Evolutionary conservation across 2,888 invertebrate genomes (phyloP), one percentile per base, ranked within the genome.

Genomic region (Metacarcinus magister): DNA sequence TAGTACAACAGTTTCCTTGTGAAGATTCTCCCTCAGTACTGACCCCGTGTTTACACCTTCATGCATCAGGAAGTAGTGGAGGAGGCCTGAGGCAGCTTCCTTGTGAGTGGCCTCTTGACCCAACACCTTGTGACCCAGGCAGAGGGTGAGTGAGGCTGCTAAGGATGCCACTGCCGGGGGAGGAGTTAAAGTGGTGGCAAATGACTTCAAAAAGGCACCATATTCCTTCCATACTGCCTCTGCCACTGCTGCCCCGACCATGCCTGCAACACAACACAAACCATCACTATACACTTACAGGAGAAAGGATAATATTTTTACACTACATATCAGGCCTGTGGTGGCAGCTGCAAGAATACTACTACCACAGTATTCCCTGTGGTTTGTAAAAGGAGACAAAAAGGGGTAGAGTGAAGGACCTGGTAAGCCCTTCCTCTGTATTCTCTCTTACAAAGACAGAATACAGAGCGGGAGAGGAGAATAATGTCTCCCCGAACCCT

Each of bases 131-230:
- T n/a, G 89, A 28, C 92, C 92, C 28, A 96, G 75, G 19, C 95
- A 94, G 48, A 96, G 95, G 44, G 96, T 96, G 60, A 96, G 95
- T 28, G 94, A 89, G n/a, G 96, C 96, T 60, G 96, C 95, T n/a
- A 96, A 94, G 10, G 93, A 91, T 0, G 94, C 94, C 39, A 96
- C 54, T 23, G 93, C 60, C 23, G 82, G 23, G 23, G 96, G 96
- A 23, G 96, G 96, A 4, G 96, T 95, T 23, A 89, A 89, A 46
- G 96, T 94, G 91, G 94, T 92, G 48, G 96, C 94, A 19, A 96
- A 94, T n/a, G 95, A 89, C 32, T 91, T 94, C 60, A 96, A 75
- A 89, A 95, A 95, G 16, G 44, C 28, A 5, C 94, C 96, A 92
- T 95, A 96, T 46, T 95, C 95, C 44, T 54, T 90, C 96, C 96